Evolutionary conservation across 1,140 invertebrate genomes (phyloP).

Genomic region (Cardiocondyla obscurior): DNA sequence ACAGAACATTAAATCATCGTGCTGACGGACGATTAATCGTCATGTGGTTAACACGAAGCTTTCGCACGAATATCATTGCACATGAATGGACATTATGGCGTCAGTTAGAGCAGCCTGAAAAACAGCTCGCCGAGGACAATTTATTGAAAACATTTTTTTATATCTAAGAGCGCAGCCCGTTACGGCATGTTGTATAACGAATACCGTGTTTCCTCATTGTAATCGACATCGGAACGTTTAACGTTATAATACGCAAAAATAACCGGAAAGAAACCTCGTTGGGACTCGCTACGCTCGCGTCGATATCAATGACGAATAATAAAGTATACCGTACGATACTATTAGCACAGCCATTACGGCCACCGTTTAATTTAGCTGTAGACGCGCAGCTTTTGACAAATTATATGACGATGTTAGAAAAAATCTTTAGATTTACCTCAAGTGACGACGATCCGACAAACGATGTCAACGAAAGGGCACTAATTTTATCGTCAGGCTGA

Average conservation of each 20-base stretch:
- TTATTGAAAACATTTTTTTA: neutral
- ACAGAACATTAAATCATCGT: neutral
- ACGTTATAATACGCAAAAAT: neutral
- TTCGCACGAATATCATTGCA: constrained; percentile 41
- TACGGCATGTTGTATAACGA: neutral
- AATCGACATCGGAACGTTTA: neutral
- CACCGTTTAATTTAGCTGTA: constrained; percentile 27
- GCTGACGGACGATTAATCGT: neutral
- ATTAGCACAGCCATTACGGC: neutral
- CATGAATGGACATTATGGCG: constrained; percentile 68
- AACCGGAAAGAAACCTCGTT: neutral
- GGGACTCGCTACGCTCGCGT: neutral
- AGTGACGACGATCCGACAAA: constrained; percentile 47
- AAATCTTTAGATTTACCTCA: constrained; percentile 78
- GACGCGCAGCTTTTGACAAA: constrained; percentile 21
- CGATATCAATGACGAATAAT: constrained; percentile 54
- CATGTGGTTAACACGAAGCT: neutral
- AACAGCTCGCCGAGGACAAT: constrained; percentile 36
- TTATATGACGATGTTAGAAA: constrained; percentile 66
- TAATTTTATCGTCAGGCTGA: constrained; percentile 70
- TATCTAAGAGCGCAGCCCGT: neutral
- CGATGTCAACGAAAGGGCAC: constrained; percentile 42
- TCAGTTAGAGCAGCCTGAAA: constrained; percentile 44
- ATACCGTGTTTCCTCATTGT: neutral
- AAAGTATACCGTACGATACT: constrained; percentile 41